Base-by-base conservation (phyloP, 2,797 vertebrate species). In the Cirrhinus molitorella region DNA sequence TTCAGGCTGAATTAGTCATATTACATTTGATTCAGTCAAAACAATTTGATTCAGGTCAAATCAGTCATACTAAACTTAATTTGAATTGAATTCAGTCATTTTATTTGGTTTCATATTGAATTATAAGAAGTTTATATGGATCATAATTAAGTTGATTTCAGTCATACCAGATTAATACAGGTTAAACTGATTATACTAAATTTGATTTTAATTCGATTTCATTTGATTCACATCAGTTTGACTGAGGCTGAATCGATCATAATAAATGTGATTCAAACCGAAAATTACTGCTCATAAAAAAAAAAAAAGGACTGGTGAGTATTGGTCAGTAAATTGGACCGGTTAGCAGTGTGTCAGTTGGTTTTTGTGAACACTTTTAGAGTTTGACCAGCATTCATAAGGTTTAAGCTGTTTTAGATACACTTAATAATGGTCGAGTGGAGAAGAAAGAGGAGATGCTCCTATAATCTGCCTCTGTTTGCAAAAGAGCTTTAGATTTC, bases 401-500 rank as follows among this genome's bases (percentile, higher is more conserved):
- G 55, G 23, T 63, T 43, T 45, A 25, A 70, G 37, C 66, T 16
- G 65, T 25, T 45, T 79, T 4, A 40, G 47, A 55, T 0, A 12
- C 4, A 6, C 61, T 81, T 67, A 70, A 40, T 79, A 31, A 79
- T 8, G 61, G 31, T 12, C 34, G 43, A 55, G 51, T 53, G 53
- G 76, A 67, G 59, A 67, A 66, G 78, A 85, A 88, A 92, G 90
- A 90, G 87, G 65, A 84, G 93, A 92, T 89, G 90, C 89, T 93
- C 93, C 61, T 47, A 90, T 90, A 91, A 93, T 93, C 85, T 89
- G 87, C 91, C 92, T 93, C 90, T 94, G 92, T 94, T 95, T 94
- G 91, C 90, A 85, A 85, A 91, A 90, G 87, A 80, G 92, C 92
- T 93, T 89, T 89, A 85, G 87, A 85, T 88, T 89, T 88, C 86